Base-by-base conservation (phyloP, 2,888 invertebrate genomes). In the Latrodectus hesperus region DNA sequence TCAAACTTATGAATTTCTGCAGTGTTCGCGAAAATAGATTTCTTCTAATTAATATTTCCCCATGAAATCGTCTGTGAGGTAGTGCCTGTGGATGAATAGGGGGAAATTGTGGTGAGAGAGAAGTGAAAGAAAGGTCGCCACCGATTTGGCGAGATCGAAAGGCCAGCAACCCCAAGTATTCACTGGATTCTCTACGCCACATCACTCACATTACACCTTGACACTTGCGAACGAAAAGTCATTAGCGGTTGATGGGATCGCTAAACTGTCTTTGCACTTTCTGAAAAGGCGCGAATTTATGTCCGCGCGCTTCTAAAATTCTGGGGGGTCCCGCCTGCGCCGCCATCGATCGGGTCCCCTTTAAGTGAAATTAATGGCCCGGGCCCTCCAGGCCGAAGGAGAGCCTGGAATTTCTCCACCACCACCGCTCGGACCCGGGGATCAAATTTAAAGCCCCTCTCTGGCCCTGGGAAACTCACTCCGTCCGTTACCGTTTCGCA, bases 331-430 rank as follows among this genome's bases (percentile, higher is more conserved):
- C 84, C 72, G 64, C 22, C 72, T 65, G 49, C 72, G 64, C 73
- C 55, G 53, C 22, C 75, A 75, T 75, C 75, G 82, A 75, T 75
- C 75, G 49, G 82, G 75, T 17, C 72, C 12, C 86, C 86, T 71
- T 74, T 86, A 86, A 86, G 86, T 86, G 81, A 86, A 86, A 86
- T 86, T 86, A 86, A 86, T 86, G 86, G 81, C 86, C 86, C 86
- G 81, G 76, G 70, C 68, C 67, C 68, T 74, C 12, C 17, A 65
- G 79, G 26, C 79, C 55, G 55, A 55, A 78, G 73, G 73, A 74
- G 73, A 60, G 60, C 38, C 38, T 71, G 65, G 60, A 51, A 80
- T 51, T 72, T 77, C 71, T 51, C 73, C 60, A 38, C 79, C 60
- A 60, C 60, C 60, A 60, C 60, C n/a, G 52, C 71, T 79, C 86